A percentile compares a stretch with the other conserved stretches of the same genome.
These are phyloP conservation scores for Sebastes miniatus DNA, from an alignment of 2,797 vertebrate species.

Conservation along the genomic window DNA sequence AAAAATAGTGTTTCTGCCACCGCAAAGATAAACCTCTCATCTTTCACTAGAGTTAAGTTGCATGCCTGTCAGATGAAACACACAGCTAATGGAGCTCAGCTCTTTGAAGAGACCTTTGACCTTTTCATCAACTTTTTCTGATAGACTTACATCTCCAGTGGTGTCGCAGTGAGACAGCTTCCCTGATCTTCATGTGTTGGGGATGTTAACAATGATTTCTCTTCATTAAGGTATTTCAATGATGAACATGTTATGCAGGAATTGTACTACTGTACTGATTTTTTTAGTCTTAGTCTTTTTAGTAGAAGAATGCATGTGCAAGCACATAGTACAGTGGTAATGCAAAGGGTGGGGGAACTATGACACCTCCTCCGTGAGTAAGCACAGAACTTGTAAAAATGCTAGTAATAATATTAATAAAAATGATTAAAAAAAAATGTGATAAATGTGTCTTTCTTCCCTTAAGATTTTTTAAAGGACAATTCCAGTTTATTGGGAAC, in stretches of 20 bases:
- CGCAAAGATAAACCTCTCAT: slow-evolving; percentile 27
- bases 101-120: slow-evolving; percentile 20
- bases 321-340: neutral
- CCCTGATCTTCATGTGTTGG: neutral
- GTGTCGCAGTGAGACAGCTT: neutral
- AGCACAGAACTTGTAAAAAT: neutral
- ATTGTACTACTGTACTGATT: neutral
- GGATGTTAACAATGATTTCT: neutral
- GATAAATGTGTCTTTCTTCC: neutral
- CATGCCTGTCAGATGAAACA: slow-evolving; percentile 31
- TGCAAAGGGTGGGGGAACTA: neutral
- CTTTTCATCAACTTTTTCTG: slow-evolving; percentile 13
- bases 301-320: neutral
- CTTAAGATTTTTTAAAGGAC: neutral
- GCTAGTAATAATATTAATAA: neutral
- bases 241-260: neutral
- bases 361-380: neutral
- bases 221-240: neutral
- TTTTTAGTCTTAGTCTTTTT: neutral
- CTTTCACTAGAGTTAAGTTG: slow-evolving; percentile 17
- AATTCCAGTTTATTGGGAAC: neutral
- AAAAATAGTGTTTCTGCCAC: slow-evolving; percentile 30
- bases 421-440: neutral
- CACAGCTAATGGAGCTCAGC: neutral
- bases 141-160: neutral